Percentiles rank a stretch among this genome's conserved stretches.
Evolutionary conservation across 1,140 invertebrate species (phyloP).

Genomic region (Meloidogyne floridensis): DNA sequence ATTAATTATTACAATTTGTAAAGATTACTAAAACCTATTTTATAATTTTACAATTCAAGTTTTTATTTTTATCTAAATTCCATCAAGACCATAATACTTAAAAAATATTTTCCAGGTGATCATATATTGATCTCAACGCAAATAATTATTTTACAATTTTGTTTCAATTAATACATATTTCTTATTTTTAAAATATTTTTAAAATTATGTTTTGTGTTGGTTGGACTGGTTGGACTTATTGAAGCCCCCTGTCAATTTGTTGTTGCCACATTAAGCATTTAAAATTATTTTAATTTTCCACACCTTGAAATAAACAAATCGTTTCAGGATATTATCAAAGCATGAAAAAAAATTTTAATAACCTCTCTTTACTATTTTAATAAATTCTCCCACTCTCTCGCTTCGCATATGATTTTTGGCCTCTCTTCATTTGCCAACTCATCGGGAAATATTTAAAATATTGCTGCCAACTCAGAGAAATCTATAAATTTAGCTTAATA

Average conservation of each 20-base stretch:
- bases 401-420: background rate
- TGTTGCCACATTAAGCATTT: background rate
- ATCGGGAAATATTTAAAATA: background rate
- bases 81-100: too few species aligned
- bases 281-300: background rate
- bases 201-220: too few species aligned
- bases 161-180: too few species aligned
- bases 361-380: background rate
- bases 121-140: too few species aligned
- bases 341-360: background rate
- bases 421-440: background rate
- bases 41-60: constrained; percentile 8
- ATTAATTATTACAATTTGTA: too few species aligned
- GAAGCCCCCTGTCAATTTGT: too few species aligned
- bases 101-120: too few species aligned
- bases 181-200: too few species aligned
- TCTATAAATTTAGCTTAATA: background rate
- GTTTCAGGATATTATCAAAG: background rate
- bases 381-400: background rate
- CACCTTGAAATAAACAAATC: background rate
- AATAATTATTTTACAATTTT: too few species aligned
- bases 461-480: background rate
- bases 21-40: background rate
- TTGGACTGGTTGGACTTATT: too few species aligned
- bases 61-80: constrained; percentile 10